These are phyloP conservation scores for Pogona vitticeps DNA, from an alignment of 2,113 vertebrate genomes.

Conservation along the genomic window DNA sequence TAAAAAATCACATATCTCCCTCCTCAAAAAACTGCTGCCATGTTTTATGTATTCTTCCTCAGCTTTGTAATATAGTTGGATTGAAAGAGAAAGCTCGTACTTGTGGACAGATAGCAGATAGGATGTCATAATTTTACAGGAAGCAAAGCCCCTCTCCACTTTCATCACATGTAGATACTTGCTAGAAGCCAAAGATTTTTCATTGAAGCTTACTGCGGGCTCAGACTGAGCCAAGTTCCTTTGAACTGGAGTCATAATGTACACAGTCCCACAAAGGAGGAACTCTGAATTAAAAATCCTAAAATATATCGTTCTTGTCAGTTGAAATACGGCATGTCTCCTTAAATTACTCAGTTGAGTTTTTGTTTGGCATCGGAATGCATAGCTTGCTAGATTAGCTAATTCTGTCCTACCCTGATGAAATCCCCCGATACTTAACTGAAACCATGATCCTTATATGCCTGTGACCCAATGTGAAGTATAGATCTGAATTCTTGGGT, in stretches of 20 bases:
- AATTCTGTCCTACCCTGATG: not conserved
- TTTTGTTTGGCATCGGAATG: not conserved
- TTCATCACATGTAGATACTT: not conserved
- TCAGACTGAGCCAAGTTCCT: not conserved
- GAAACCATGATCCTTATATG: not conserved
- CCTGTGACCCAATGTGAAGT: not conserved
- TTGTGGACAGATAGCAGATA: not conserved
- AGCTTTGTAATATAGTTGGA: conserved; percentile 48
- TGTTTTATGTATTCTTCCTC: conserved; percentile 35
- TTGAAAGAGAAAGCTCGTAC: conserved; percentile 47
- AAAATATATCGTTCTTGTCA: not conserved
- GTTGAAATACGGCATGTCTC: not conserved
- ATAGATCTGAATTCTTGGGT: not conserved
- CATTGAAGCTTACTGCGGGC: not conserved
- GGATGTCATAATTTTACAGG: not conserved
- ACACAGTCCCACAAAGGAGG: not conserved
- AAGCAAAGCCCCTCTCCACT: not conserved
- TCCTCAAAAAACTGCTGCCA: conserved; percentile 8
- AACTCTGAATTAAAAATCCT: not conserved
- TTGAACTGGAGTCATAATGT: not conserved
- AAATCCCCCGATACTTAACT: not conserved
- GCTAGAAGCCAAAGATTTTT: not conserved
- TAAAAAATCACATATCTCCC: conserved; percentile 19
- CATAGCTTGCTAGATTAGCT: not conserved
- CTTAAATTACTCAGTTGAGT: not conserved